These are phyloP conservation scores for Falcaria lacertinaria DNA, from an alignment of 2,888 invertebrate species.

Conservation along the genomic window DNA sequence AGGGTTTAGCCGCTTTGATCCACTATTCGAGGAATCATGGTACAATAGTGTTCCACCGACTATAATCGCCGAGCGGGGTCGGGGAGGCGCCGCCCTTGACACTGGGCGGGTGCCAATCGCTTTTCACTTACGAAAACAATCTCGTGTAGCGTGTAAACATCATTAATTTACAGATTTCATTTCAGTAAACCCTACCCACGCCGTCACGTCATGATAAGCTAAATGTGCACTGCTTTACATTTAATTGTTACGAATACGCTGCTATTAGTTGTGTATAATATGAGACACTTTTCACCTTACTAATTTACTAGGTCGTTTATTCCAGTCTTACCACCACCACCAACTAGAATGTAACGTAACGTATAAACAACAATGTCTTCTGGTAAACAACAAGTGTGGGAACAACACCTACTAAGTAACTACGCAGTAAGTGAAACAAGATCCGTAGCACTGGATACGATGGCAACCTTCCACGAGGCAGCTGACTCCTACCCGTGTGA, in stretches of 20 bases:
- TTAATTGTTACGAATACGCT: neutral
- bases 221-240: neutral
- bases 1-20: too few species aligned
- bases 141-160: constrained; percentile 10
- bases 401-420: constrained; percentile 12
- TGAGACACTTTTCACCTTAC: too few species aligned
- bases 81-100: constrained; percentile 60
- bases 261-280: too few species aligned
- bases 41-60: constrained; percentile 24
- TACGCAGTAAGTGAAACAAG: constrained; percentile 22
- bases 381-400: constrained; percentile 7
- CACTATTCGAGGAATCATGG: constrained; percentile 30
- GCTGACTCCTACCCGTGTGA: constrained; percentile 14
- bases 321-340: too few species aligned
- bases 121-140: constrained; percentile 49
- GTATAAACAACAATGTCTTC: neutral
- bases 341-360: too few species aligned
- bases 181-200: neutral
- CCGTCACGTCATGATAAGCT: neutral
- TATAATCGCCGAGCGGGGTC: constrained; percentile 24
- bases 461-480: constrained; percentile 25
- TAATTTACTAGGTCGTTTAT: neutral
- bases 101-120: constrained; percentile 42
- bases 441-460: constrained; percentile 24
- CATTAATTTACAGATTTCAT: neutral